Conservation (phyloP, 2,113 vertebrate species). For the Anguilla rostrata region DNA sequence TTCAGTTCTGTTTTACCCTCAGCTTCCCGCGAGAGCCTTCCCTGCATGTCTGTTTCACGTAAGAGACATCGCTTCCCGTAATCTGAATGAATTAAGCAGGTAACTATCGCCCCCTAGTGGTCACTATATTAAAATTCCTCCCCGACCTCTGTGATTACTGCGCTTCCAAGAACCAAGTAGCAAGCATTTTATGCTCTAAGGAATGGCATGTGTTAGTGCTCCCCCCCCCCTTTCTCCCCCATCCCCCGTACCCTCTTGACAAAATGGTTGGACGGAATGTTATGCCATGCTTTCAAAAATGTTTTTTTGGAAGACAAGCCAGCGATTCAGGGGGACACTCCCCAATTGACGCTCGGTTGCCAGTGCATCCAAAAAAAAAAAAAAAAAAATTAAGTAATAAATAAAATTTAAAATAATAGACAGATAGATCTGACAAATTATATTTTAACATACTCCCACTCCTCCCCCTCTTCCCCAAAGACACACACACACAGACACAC, state of each 20-base stretch:
- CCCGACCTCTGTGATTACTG: neutral
- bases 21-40: neutral
- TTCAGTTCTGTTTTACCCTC: neutral
- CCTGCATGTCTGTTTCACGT: too few relatives aligned
- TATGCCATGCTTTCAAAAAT: too few relatives aligned
- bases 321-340: neutral
- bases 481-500: neutral
- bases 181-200: neutral
- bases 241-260: too few relatives aligned
- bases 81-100: neutral
- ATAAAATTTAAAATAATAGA: too few relatives aligned
- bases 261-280: too few relatives aligned
- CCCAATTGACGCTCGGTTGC: neutral
- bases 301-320: too few relatives aligned
- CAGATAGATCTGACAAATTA: neutral
- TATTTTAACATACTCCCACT: neutral
- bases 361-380: neutral
- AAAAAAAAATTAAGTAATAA: neutral
- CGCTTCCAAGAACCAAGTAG: neutral
- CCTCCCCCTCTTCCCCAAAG: neutral
- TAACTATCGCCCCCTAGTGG: neutral
- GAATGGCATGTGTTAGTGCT: neutral
- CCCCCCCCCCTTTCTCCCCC: too few relatives aligned
- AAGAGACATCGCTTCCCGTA: too few relatives aligned
- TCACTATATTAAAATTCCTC: neutral